These are phyloP conservation scores for Ctenochaetus hawaiiensis DNA, from an alignment of 2,797 vertebrate species.

Conservation along the genomic window DNA sequence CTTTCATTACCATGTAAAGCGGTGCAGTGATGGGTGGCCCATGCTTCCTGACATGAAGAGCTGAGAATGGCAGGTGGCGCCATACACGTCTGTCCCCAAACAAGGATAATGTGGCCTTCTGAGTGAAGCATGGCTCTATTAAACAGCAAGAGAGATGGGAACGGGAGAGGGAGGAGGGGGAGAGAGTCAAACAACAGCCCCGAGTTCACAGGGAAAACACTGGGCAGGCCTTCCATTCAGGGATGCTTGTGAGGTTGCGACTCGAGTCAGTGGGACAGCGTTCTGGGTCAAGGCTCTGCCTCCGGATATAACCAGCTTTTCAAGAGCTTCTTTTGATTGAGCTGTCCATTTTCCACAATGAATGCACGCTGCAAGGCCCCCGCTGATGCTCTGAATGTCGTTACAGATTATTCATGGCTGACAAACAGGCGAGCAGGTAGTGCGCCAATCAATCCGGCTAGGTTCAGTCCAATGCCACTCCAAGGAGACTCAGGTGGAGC, in stretches of 20 bases:
- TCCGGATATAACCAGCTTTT: constrained; percentile 79
- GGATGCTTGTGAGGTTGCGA: constrained; percentile 58
- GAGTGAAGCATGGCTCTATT: constrained; percentile 82
- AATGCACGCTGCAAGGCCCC: constrained; percentile 80
- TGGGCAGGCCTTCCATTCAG: constrained; percentile 56
- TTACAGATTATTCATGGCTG: constrained; percentile 86
- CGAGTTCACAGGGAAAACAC: constrained; percentile 50
- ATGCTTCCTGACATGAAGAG: constrained; percentile 41
- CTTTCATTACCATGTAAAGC: constrained; percentile 78
- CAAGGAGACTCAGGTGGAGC: constrained; percentile 78
- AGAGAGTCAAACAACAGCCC: constrained; percentile 27
- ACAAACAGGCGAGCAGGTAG: constrained; percentile 78
- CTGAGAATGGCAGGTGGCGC: constrained; percentile 60
- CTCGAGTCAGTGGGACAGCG: constrained; percentile 73
- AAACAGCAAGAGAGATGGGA: constrained; percentile 54
- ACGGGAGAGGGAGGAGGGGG: background rate
- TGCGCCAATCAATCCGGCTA: constrained; percentile 80
- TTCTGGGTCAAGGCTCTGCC: constrained; percentile 85
- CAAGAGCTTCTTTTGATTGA: constrained; percentile 85
- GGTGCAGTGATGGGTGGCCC: constrained; percentile 72
- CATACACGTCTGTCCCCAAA: constrained; percentile 70
- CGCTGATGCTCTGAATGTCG: constrained; percentile 71
- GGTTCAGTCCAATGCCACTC: constrained; percentile 79
- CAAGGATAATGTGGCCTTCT: constrained; percentile 82
- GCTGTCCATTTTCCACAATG: constrained; percentile 82